A percentile compares a stretch with the other conserved stretches of the same genome.
phyloP scores from a whole-genome alignment of 2,888 invertebrate species.

The Drosophila macrothrix region DNA sequence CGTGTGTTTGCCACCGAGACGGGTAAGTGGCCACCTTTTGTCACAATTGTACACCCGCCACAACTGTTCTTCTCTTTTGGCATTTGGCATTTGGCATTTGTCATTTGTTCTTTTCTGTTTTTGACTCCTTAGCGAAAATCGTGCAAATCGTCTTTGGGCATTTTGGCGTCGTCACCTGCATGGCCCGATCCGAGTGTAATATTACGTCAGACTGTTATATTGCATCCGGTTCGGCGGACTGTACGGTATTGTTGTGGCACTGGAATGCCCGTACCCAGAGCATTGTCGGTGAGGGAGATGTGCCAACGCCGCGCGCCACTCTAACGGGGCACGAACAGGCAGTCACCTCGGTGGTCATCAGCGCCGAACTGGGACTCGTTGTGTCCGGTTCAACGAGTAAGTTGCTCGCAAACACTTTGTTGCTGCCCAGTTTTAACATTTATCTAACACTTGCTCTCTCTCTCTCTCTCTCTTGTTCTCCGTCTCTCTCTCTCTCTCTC shows the following conservation, averaged over 20 bases:
- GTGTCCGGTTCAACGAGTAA: constrained; percentile 94
- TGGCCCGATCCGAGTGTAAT: constrained; percentile 98
- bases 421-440: background rate
- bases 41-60: background rate
- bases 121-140: constrained; percentile 91
- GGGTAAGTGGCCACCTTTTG: constrained; percentile 88
- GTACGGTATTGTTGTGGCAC: constrained; percentile 99
- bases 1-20: constrained; percentile 98
- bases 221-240: constrained; percentile 98
- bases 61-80: background rate
- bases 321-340: constrained; percentile 99
- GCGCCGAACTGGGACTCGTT: constrained; percentile 98
- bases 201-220: constrained; percentile 99
- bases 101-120: background rate
- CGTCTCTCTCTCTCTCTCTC: background rate
- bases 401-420: constrained; percentile 57
- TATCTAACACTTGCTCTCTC: too few relatives aligned
- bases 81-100: background rate
- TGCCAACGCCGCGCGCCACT: constrained; percentile 97
- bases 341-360: constrained; percentile 97
- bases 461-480: background rate
- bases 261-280: constrained; percentile 99
- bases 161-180: constrained; percentile 99
- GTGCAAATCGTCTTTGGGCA: constrained; percentile 99
- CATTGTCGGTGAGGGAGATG: constrained; percentile 97